phyloP scores from a whole-genome alignment of 2,888 invertebrate genomes.

The Aphodius granarius region DNA sequence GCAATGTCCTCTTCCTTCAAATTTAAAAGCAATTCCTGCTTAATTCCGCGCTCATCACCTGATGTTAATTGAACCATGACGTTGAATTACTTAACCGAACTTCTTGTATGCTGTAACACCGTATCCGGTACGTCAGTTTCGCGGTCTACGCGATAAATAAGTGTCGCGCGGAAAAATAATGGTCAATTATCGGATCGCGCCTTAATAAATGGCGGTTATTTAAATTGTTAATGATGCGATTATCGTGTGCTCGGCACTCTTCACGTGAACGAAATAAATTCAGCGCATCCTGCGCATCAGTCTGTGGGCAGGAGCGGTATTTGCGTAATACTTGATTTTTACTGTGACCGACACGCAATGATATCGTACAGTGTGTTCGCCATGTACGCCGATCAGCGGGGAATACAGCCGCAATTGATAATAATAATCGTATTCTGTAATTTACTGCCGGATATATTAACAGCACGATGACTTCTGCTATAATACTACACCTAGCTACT shows the following conservation, averaged over 20 bases:
- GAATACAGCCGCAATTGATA: not conserved
- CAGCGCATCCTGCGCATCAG: slow-evolving; percentile 4
- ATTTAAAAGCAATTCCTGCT: too few relatives aligned
- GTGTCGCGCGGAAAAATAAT: not conserved
- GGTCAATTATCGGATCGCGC: not conserved
- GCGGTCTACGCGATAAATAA: not conserved
- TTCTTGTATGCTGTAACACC: too few relatives aligned
- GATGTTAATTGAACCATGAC: too few relatives aligned
- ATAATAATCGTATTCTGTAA: not conserved
- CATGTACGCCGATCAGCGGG: not conserved
- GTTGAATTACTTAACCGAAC: too few relatives aligned
- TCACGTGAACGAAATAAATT: not conserved
- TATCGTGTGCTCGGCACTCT: slow-evolving; percentile 2
- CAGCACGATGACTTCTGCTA: not conserved
- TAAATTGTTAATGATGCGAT: slow-evolving; percentile 12
- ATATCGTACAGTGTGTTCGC: not conserved
- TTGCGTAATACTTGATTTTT: slow-evolving; percentile 3
- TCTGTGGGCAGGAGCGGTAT: slow-evolving; percentile 1
- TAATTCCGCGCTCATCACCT: too few relatives aligned
- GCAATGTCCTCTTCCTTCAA: too few relatives aligned
- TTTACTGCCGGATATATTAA: not conserved
- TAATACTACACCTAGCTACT: not conserved
- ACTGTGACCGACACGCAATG: not conserved
- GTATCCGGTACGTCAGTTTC: not conserved
- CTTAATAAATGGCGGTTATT: slow-evolving; percentile 10